These are phyloP conservation scores for Nasonia oneida DNA, from an alignment of 2,888 invertebrate species.

Conservation along the genomic window DNA sequence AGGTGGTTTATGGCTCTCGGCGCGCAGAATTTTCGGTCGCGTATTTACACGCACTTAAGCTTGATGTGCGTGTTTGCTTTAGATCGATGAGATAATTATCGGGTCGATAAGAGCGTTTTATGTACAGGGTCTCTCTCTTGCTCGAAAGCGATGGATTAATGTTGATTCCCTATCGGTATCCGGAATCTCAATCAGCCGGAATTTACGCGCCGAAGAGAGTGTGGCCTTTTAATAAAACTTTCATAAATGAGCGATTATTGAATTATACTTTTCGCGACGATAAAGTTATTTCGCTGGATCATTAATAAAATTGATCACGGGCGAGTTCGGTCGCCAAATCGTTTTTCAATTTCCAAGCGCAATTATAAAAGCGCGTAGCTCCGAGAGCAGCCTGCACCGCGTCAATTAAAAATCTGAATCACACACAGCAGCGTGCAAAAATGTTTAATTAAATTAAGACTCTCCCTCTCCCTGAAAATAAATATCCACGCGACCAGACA, in stretches of 20 bases:
- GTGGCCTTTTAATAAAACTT: neutral
- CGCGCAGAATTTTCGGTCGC: neutral
- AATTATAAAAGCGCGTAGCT: constrained; percentile 1
- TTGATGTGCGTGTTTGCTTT: constrained; percentile 18
- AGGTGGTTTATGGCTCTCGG: neutral
- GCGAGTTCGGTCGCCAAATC: neutral
- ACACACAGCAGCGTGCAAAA: constrained; percentile 9
- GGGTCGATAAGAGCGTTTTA: neutral
- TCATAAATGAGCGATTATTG: neutral
- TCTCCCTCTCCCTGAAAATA: neutral
- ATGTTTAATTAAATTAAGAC: constrained; percentile 41
- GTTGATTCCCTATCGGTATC: neutral
- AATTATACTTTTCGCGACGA: neutral
- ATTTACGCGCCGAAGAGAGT: neutral
- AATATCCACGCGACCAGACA: neutral
- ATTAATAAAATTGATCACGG: neutral
- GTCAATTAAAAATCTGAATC: constrained; percentile 23
- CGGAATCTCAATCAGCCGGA: neutral
- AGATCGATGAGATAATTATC: constrained; percentile 18
- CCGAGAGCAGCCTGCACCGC: neutral
- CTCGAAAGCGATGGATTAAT: neutral
- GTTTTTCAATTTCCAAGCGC: neutral
- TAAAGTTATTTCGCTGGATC: neutral
- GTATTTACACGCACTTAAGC: constrained; percentile 21
- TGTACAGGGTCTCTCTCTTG: neutral